A percentile compares a stretch with the other conserved stretches of the same genome.
These are phyloP conservation scores for Sycon ciliatum DNA, from an alignment of 37 sponge, comb jelly and placozoan genomes.

Conservation along the genomic window DNA sequence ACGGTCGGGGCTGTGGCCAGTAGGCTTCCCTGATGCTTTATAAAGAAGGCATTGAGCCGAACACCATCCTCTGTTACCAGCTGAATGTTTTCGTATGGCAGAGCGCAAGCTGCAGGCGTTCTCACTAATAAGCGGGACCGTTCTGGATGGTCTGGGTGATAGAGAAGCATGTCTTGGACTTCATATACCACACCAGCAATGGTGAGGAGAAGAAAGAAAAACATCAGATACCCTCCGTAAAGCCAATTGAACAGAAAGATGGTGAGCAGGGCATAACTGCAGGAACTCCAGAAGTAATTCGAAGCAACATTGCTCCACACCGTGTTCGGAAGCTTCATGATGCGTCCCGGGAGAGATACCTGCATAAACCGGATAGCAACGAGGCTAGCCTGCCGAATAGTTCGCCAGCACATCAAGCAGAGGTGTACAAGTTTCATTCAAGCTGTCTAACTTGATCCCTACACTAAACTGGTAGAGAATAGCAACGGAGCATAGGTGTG, in stretches of 20 bases:
- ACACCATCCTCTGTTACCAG: constrained; percentile 69
- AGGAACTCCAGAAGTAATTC: too few species aligned
- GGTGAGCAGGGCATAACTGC: constrained; percentile 81
- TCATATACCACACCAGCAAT: constrained; percentile 85
- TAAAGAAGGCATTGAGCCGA: constrained; percentile 71
- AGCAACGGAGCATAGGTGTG: too few species aligned
- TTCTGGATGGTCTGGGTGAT: constrained; percentile 93
- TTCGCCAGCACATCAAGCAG: too few species aligned
- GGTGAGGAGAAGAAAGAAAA: constrained; percentile 69
- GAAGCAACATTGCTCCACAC: too few species aligned
- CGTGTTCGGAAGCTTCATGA: too few species aligned
- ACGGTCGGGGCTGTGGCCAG: constrained; percentile 64
- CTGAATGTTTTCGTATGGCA: constrained; percentile 74
- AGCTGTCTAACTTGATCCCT: too few species aligned
- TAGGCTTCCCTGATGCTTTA: constrained; percentile 38
- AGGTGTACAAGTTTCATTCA: too few species aligned
- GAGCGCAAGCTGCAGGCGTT: constrained; percentile 75
- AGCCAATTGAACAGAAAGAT: constrained; percentile 87
- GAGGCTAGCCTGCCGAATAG: too few species aligned
- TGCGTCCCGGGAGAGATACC: too few species aligned
- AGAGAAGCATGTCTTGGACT: constrained; percentile 92
- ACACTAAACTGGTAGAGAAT: too few species aligned
- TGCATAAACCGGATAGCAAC: too few species aligned
- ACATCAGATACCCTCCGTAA: constrained; percentile 77
- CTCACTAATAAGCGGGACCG: constrained; percentile 87